phyloP scores from a whole-genome alignment of 2,888 invertebrate genomes.

The Rhorus exstirpatorius region DNA sequence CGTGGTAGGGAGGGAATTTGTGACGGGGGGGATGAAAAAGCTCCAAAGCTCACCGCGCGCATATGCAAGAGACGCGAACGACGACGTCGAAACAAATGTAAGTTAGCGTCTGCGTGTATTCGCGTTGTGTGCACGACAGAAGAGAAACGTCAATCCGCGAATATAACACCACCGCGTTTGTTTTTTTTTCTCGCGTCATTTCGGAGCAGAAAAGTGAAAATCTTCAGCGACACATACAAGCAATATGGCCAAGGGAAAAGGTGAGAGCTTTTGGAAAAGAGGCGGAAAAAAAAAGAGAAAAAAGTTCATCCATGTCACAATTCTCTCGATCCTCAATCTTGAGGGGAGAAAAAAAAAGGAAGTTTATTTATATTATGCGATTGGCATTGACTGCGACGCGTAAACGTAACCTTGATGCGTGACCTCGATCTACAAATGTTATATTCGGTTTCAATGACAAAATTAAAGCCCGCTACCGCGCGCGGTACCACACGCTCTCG shows the following conservation, averaged over 20 bases:
- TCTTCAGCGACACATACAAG: slow-evolving; percentile 25
- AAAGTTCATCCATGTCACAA: neutral
- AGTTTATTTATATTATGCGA: slow-evolving; percentile 23
- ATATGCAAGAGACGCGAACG: too few species aligned
- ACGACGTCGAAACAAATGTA: slow-evolving; percentile 67
- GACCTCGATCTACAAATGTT: slow-evolving; percentile 54
- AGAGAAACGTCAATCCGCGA: slow-evolving; percentile 3
- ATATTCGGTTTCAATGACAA: slow-evolving; percentile 17
- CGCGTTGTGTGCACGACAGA: slow-evolving; percentile 16
- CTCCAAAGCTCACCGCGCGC: too few species aligned
- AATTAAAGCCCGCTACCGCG: neutral
- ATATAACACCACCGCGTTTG: slow-evolving; percentile 2
- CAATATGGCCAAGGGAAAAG: slow-evolving; percentile 78
- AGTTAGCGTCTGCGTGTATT: slow-evolving; percentile 56
- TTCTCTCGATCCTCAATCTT: neutral
- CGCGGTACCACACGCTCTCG: neutral
- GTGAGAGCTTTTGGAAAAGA: slow-evolving; percentile 64
- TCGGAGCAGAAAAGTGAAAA: slow-evolving; percentile 42
- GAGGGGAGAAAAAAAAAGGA: neutral
- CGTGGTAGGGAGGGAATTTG: neutral
- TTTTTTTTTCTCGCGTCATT: slow-evolving; percentile 21
- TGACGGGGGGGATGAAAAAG: slow-evolving; percentile 42
- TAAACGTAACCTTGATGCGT: slow-evolving; percentile 53
- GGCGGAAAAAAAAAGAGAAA: neutral
- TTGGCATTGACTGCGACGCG: slow-evolving; percentile 14